A percentile compares a stretch with the other conserved stretches of the same genome.
These are phyloP conservation scores for Umimayanthus chanpuru DNA, from an alignment of 92 coral and sea anemone species.

Conservation along the genomic window DNA sequence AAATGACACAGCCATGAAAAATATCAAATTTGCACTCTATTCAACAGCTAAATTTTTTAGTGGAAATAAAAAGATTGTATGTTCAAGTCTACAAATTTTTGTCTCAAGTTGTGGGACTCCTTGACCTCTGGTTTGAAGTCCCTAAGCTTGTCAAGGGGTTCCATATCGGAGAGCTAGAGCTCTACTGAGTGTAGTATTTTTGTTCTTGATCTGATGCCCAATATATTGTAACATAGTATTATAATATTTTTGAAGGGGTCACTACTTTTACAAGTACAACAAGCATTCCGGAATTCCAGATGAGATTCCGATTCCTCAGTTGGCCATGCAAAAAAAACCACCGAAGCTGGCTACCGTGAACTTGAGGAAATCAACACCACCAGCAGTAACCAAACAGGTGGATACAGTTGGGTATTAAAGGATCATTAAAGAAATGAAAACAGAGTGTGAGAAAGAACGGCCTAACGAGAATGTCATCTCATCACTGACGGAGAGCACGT, in stretches of 20 bases:
- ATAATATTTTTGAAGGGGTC: conserved; percentile 20
- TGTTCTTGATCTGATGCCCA: background rate
- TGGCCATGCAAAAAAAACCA: conserved; percentile 15
- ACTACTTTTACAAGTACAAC: conserved; percentile 28
- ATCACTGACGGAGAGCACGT: background rate
- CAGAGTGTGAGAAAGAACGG: background rate
- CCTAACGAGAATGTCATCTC: background rate
- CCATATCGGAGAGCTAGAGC: background rate
- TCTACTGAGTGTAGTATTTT: background rate
- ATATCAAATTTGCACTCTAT: conserved; percentile 6
- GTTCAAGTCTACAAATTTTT: background rate
- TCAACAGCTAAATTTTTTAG: conserved; percentile 2
- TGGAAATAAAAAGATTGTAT: background rate
- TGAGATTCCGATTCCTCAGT: background rate
- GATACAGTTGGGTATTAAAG: conserved; percentile 6
- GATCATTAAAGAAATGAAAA: background rate
- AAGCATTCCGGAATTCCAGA: conserved; percentile 24
- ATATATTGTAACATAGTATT: conserved; percentile 14
- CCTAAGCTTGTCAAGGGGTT: background rate
- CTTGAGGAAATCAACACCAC: background rate
- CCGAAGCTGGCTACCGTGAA: conserved; percentile 5
- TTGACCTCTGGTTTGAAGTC: background rate
- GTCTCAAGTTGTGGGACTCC: background rate
- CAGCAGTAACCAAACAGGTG: conserved; percentile 12
- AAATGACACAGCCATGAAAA: background rate